phyloP scores from a whole-genome alignment of 2,113 vertebrate genomes.

The Carlito syrichta region DNA sequence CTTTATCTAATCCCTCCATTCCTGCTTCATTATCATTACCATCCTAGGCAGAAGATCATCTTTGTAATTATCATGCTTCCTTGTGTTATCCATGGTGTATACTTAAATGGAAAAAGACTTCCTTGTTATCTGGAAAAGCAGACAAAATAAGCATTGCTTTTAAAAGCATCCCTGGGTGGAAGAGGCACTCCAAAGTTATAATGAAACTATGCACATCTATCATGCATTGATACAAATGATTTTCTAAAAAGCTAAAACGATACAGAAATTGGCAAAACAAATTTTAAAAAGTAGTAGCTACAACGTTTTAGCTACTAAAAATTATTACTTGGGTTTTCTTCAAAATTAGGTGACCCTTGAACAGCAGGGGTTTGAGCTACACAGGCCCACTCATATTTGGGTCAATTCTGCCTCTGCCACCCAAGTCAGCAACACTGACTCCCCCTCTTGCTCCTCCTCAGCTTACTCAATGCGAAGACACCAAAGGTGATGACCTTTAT shows the following conservation, averaged over 20 bases:
- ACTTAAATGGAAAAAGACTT: slow-evolving; percentile 5
- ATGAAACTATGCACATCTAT: not conserved
- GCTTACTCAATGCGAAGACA: not conserved
- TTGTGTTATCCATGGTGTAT: slow-evolving; percentile 72
- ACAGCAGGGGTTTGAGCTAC: not conserved
- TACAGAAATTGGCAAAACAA: not conserved
- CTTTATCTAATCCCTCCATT: slow-evolving; percentile 97
- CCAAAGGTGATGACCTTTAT: not conserved
- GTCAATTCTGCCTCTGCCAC: not conserved
- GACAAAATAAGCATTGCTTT: slow-evolving; percentile 42
- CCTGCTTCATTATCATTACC: slow-evolving; percentile 99
- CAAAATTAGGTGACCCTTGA: not conserved
- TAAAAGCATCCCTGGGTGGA: not conserved
- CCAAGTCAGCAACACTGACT: not conserved
- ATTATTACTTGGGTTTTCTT: not conserved
- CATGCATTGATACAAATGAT: not conserved
- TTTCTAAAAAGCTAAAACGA: not conserved
- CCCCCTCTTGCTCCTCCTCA: not conserved
- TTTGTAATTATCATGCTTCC: slow-evolving; percentile 58
- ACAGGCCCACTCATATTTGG: not conserved
- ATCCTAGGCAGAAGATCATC: slow-evolving; percentile 90
- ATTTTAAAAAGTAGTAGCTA: not conserved
- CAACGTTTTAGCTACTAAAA: not conserved
- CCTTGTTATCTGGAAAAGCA: slow-evolving; percentile 66
- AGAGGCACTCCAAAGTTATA: not conserved